Percentiles rank a stretch among this genome's conserved stretches.
These are phyloP conservation scores for Chrysotoxum bicinctum DNA, from an alignment of 2,888 invertebrate genomes.

Conservation along the genomic window DNA sequence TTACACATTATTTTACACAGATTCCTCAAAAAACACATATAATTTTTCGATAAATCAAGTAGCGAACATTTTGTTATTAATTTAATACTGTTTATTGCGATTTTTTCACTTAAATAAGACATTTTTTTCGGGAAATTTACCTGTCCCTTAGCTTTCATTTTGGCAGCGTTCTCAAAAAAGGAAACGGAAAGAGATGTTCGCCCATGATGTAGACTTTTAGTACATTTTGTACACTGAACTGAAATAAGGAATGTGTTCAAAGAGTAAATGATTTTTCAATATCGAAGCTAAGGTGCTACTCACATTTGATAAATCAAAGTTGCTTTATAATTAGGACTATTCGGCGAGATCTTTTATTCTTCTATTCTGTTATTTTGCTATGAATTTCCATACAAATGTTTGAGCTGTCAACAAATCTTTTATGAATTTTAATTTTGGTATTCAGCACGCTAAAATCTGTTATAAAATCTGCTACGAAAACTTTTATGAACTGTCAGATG, in stretches of 20 bases:
- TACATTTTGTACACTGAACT: constrained; percentile 46
- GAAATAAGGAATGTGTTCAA: constrained; percentile 23
- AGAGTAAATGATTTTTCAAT: neutral
- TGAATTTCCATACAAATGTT: too few relatives aligned
- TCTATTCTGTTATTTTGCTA: too few relatives aligned
- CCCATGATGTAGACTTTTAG: constrained; percentile 57
- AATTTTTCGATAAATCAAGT: neutral
- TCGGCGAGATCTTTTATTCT: too few relatives aligned
- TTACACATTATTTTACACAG: neutral
- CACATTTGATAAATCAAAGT: too few relatives aligned
- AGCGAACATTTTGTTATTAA: neutral
- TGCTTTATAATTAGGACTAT: too few relatives aligned
- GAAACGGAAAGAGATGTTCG: constrained; percentile 81
- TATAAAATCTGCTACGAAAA: too few relatives aligned
- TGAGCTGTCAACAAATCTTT: too few relatives aligned
- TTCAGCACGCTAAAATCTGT: too few relatives aligned
- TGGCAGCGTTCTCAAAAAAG: constrained; percentile 82
- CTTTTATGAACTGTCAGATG: too few relatives aligned
- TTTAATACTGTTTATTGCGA: constrained; percentile 21
- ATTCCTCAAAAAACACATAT: neutral
- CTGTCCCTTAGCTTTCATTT: constrained; percentile 95
- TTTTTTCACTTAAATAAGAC: constrained; percentile 32
- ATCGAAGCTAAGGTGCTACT: neutral
- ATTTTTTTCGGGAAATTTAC: constrained; percentile 81
- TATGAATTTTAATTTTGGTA: too few relatives aligned